Evolutionary conservation across 2,888 invertebrate species (phyloP).

Genomic region (Parnassius orleans): DNA sequence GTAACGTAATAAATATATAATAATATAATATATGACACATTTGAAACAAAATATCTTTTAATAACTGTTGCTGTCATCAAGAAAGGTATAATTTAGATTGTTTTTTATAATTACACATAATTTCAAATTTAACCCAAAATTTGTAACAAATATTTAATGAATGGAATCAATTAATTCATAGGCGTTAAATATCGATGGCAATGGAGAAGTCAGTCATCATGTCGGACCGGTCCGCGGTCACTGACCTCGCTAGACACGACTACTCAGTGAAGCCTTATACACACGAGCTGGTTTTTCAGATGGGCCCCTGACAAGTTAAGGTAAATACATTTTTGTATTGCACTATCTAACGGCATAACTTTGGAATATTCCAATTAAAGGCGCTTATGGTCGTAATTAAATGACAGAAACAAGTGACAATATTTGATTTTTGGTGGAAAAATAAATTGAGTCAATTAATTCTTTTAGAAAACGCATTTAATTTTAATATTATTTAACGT

Average conservation of each 20-base stretch:
- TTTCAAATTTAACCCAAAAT: conserved; percentile 1
- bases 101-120: no score
- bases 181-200: conserved; percentile 47
- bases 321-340: conserved; percentile 19
- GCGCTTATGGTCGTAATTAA: no score
- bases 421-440: no score
- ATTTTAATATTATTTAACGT: no score
- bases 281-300: conserved; percentile 56
- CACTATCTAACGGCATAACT: conserved; percentile 14
- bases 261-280: conserved; percentile 43
- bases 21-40: no score
- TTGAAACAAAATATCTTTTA: no score
- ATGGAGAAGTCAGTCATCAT: conserved; percentile 52
- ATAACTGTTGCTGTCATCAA: no score
- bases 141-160: conserved; percentile 25
- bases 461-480: no score
- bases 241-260: conserved; percentile 54
- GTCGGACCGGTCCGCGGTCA: conserved; percentile 68
- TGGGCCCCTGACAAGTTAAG: conserved; percentile 47
- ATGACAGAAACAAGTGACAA: no score
- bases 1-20: no score
- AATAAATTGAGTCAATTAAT: no score
- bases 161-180: conserved; percentile 38
- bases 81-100: no score
- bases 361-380: conserved; percentile 6